Conservation (phyloP, 1,140 invertebrate genomes). For the Nephotettix cincticeps region DNA sequence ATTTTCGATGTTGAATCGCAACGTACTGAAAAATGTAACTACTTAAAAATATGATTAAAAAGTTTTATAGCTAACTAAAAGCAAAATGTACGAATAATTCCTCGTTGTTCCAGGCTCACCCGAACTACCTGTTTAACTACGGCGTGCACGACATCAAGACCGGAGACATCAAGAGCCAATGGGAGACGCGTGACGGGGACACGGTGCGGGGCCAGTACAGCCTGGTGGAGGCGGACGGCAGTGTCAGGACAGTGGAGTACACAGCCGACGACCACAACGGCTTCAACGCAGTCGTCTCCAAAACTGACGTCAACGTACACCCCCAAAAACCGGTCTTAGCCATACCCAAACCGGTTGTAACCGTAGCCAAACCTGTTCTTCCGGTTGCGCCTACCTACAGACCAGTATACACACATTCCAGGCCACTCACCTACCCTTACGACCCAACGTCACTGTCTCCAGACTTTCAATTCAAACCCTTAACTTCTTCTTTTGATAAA, state of each 20-base stretch:
- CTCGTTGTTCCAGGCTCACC: conserved; percentile 38
- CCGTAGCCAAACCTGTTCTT: conserved; percentile 4
- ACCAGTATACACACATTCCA: neutral
- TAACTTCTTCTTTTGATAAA: neutral
- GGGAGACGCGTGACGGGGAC: conserved; percentile 52
- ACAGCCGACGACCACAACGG: conserved; percentile 50
- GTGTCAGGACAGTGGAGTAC: conserved; percentile 50
- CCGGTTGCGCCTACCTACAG: neutral
- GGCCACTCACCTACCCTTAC: neutral
- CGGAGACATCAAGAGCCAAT: conserved; percentile 53
- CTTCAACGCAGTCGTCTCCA: conserved; percentile 48
- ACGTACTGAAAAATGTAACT: too few species aligned
- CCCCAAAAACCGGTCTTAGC: neutral
- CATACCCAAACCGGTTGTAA: neutral
- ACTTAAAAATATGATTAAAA: too few species aligned
- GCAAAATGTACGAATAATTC: too few species aligned
- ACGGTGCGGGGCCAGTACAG: conserved; percentile 54
- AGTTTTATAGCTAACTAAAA: too few species aligned
- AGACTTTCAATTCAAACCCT: neutral
- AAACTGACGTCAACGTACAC: neutral
- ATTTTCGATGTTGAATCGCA: too few species aligned
- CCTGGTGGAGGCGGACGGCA: conserved; percentile 50
- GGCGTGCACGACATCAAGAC: conserved; percentile 54
- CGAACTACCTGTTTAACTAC: conserved; percentile 55
- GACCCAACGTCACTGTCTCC: neutral